Percentiles rank a stretch among this genome's conserved stretches.
Evolutionary conservation across 2,113 vertebrate genomes (phyloP).

Genomic region (Pongo abelii): DNA sequence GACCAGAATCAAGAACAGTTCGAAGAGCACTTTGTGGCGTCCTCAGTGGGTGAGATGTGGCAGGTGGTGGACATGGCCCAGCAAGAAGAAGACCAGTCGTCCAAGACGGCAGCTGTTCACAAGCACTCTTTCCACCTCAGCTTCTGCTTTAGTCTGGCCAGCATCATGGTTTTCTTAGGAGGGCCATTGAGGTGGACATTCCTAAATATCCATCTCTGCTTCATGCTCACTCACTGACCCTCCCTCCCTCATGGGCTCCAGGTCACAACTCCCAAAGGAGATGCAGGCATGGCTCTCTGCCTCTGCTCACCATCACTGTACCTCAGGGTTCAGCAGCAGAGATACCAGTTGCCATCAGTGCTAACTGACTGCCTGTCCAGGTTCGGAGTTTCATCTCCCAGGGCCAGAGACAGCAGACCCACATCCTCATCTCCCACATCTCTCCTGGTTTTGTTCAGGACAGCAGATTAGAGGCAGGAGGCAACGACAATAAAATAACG

Average conservation of each 20-base stretch:
- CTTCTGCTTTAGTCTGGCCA: slow-evolving; percentile 70
- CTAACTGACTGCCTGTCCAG: not conserved
- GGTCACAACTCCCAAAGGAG: not conserved
- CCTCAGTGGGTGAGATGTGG: slow-evolving; percentile 80
- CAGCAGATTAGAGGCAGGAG: not conserved
- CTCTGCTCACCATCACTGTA: not conserved
- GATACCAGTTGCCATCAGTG: accelerated
- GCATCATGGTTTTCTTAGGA: slow-evolving; percentile 73
- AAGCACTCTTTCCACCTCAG: slow-evolving; percentile 48
- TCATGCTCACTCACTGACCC: slow-evolving; percentile 62
- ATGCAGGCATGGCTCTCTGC: not conserved
- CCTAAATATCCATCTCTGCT: slow-evolving; percentile 59
- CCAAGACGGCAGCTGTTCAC: not conserved
- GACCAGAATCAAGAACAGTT: slow-evolving; percentile 74
- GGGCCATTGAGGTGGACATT: slow-evolving; percentile 60
- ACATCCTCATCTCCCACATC: not conserved
- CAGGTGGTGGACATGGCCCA: slow-evolving; percentile 80
- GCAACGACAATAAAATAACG: not conserved
- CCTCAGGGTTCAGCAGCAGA: not conserved
- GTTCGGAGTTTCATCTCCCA: not conserved
- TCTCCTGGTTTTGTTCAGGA: not conserved
- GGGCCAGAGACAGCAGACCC: not conserved
- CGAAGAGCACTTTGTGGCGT: slow-evolving; percentile 82
- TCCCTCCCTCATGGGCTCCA: not conserved
- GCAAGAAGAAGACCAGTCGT: slow-evolving; percentile 12